phyloP scores from a whole-genome alignment of 2,888 invertebrate species.

The Acleris literana region DNA sequence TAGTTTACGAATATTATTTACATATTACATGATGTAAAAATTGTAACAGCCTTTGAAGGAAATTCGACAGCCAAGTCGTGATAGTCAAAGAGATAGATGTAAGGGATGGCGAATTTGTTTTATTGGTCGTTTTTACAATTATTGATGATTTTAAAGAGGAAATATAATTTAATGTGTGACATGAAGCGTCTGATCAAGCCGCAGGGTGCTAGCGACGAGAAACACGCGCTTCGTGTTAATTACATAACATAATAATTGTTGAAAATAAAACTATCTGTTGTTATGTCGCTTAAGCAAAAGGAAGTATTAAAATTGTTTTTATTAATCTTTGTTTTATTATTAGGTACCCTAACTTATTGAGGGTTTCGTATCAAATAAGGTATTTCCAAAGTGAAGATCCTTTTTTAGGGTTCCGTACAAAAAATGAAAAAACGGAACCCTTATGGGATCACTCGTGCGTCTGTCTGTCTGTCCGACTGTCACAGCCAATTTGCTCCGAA shows the following conservation, averaged over 20 bases:
- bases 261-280: constrained; percentile 40
- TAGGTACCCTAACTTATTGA: not conserved
- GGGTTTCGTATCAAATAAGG: too few relatives aligned
- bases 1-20: too few relatives aligned
- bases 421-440: too few relatives aligned
- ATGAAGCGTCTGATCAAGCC: constrained; percentile 62
- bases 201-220: constrained; percentile 71
- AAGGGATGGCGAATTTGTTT: constrained; percentile 4
- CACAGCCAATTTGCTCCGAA: too few relatives aligned
- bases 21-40: not conserved
- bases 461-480: too few relatives aligned
- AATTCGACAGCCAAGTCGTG: not conserved
- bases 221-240: constrained; percentile 54
- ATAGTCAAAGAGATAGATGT: not conserved
- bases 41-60: not conserved
- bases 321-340: constrained; percentile 46
- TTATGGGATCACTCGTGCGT: too few relatives aligned
- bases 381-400: too few relatives aligned
- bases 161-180: constrained; percentile 37
- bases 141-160: not conserved
- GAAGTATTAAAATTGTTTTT: constrained; percentile 77
- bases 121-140: constrained; percentile 10
- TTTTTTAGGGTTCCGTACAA: too few relatives aligned
- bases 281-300: constrained; percentile 54
- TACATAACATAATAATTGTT: constrained; percentile 36